Conservation (phyloP, 2,888 invertebrate species). For the Pteria penguin region DNA sequence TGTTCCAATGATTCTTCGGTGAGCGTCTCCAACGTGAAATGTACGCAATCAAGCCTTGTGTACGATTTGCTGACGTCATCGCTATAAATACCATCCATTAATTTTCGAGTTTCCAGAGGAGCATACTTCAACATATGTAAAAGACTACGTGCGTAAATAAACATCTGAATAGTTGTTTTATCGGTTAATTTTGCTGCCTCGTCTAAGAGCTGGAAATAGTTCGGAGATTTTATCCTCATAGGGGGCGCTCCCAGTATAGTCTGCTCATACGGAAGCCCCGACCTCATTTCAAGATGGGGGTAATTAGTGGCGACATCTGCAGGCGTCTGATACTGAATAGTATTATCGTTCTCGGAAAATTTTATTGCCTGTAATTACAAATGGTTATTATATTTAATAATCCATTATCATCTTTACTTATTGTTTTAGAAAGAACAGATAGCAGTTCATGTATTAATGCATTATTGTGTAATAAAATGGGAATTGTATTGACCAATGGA, state of each 20-base stretch:
- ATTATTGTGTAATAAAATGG: too few species aligned
- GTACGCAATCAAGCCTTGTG: conserved; percentile 3
- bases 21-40: background rate
- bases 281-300: conserved; percentile 8
- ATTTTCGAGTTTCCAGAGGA: conserved; percentile 1
- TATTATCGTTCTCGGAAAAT: background rate
- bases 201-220: conserved; percentile 9
- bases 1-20: conserved; percentile 7
- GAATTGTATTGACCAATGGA: too few species aligned
- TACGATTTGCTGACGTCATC: background rate
- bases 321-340: background rate
- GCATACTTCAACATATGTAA: background rate
- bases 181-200: background rate
- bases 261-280: conserved; percentile 6
- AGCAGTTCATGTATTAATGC: too few species aligned
- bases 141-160: conserved; percentile 2
- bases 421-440: too few species aligned
- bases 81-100: conserved; percentile 7
- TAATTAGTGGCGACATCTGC: conserved; percentile 4
- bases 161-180: background rate
- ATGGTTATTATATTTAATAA: too few species aligned
- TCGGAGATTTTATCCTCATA: background rate
- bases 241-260: background rate
- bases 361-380: background rate
- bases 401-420: too few species aligned